phyloP scores from a whole-genome alignment of 2,797 vertebrate species.

The Aselliscus stoliczkanus region DNA sequence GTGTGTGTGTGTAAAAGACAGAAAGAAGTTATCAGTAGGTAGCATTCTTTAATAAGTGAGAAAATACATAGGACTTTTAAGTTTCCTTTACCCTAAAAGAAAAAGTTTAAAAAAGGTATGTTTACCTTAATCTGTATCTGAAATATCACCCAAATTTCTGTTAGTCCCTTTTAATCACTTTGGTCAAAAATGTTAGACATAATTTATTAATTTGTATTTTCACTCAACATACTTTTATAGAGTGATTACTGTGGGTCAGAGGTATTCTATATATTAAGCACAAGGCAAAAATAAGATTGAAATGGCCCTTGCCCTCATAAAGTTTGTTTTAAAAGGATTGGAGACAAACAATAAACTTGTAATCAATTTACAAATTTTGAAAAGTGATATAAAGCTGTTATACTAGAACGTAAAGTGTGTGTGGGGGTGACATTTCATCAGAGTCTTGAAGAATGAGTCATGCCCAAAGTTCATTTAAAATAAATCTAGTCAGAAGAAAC shows the following conservation, averaged over 20 bases:
- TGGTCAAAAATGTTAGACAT: not conserved
- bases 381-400: not conserved
- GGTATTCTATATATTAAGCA: not conserved
- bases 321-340: not conserved
- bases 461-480: not conserved
- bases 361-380: not conserved
- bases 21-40: not conserved
- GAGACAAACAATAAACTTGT: not conserved
- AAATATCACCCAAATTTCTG: not conserved
- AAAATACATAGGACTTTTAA: not conserved
- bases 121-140: not conserved
- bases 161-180: not conserved
- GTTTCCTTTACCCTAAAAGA: not conserved
- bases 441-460: not conserved
- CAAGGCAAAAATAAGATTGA: not conserved
- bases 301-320: not conserved
- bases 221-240: rapidly evolving
- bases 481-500: not conserved
- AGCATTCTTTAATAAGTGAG: not conserved
- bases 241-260: not conserved
- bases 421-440: not conserved
- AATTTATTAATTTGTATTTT: not conserved
- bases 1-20: not conserved
- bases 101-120: not conserved
- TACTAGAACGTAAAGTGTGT: not conserved